Evolutionary conservation across 2,113 vertebrate species (phyloP).

Genomic region (Psophia crepitans): DNA sequence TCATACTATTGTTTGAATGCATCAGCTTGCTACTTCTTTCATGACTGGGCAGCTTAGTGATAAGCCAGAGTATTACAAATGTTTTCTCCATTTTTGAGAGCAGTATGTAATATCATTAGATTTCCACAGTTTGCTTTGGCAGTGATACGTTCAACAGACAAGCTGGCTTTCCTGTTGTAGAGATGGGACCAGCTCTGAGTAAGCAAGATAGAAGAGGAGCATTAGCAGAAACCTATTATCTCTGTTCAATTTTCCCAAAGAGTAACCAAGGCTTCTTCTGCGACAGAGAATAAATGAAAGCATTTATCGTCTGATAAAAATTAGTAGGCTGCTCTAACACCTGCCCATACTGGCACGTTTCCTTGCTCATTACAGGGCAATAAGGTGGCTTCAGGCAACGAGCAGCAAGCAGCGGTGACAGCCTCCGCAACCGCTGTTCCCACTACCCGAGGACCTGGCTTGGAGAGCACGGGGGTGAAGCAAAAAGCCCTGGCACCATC

Average conservation of each 20-base stretch:
- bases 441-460: not conserved
- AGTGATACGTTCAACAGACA: not conserved
- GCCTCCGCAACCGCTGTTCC: not conserved
- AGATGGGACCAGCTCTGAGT: not conserved
- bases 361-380: accelerated
- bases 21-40: not conserved
- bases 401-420: not conserved
- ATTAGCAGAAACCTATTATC: conserved; percentile 39
- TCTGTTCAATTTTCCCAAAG: conserved; percentile 33
- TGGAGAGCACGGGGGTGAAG: not conserved
- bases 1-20: not conserved
- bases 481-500: not conserved
- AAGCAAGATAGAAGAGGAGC: conserved; percentile 49
- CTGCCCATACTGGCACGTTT: not conserved
- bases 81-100: conserved; percentile 36
- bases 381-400: not conserved
- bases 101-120: not conserved
- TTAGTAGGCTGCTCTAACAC: conserved; percentile 1
- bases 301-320: conserved; percentile 34
- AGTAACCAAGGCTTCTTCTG: conserved; percentile 11
- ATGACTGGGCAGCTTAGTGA: conserved; percentile 34
- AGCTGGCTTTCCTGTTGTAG: not conserved
- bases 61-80: conserved; percentile 17
- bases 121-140: conserved; percentile 35
- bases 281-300: not conserved